Base-by-base conservation (phyloP, 2,113 vertebrate species). In the Grammomys surdaster region DNA sequence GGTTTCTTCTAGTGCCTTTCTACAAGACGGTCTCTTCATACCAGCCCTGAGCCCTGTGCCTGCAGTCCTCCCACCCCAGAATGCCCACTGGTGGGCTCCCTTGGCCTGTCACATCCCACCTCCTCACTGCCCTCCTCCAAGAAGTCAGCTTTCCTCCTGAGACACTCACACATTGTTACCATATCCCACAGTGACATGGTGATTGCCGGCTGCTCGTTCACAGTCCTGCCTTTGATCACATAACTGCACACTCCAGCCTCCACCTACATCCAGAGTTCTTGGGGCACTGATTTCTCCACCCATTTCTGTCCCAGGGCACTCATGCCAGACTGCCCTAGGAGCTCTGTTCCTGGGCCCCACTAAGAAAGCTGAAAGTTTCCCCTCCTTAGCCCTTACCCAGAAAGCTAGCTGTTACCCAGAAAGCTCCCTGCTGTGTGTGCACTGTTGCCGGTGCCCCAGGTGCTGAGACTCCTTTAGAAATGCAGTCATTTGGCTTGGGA, bases 201-300 rank as follows among this genome's bases (percentile, higher is more conserved):
- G 56, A 48, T 0, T 6, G 8, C 48, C 2, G 26, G 20, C 46
- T 80, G 56, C 36, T 69, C 26, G 13, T n/a, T 48, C 12, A 2
- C 16, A 43, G 82, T 46, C 72, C 63, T 73, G 4, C 60, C 36
- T 84, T 88, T 88, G 72, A 28, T 31, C 33, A 96, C 81, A 43
- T 10, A 72, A 40, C 40, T 28, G n/a, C 40, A 16, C 46, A 81
- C 11, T 84, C 63, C 82, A 77, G 0, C 26, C 20, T 36, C 26
- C 7, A 36, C 40, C 58, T 87, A n/a, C 43, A 56, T 72, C 88
- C 75, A 90, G 90, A 80, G 69, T 90, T 90, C 73, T 91, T 43
- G 46, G 76, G 63, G 90, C 17, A 1, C n/a, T 63, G 46, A 58
- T 77, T 60, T 82, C 73, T 46, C 8, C 46, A 48, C 56, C 40